Conservation (phyloP, 1,140 invertebrate genomes). For the Trichonephila inaurata region DNA sequence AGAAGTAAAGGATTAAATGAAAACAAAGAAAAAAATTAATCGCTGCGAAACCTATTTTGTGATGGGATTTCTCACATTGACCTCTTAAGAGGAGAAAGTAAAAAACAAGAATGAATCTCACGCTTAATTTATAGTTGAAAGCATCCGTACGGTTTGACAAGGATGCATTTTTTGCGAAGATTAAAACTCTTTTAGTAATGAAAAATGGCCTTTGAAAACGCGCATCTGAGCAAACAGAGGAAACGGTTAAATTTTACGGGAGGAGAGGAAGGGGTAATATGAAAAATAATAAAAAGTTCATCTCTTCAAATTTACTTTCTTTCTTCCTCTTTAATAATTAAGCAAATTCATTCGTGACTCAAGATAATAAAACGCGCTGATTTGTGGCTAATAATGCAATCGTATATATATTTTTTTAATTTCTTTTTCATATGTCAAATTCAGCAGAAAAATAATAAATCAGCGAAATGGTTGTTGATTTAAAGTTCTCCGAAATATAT, state of each 20-base stretch:
- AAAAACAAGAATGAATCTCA: neutral
- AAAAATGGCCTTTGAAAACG: neutral
- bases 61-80: constrained; percentile 14
- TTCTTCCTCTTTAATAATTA: neutral
- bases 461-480: constrained; percentile 2
- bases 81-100: neutral
- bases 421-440: constrained; percentile 11
- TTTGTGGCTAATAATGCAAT: constrained; percentile 20
- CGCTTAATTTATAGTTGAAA: constrained; percentile 32
- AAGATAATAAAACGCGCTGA: constrained; percentile 25
- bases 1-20: neutral
- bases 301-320: neutral
- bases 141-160: neutral
- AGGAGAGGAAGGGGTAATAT: neutral
- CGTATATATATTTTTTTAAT: neutral
- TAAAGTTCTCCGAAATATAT: neutral
- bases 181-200: constrained; percentile 8
- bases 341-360: constrained; percentile 6
- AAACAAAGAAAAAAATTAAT: neutral
- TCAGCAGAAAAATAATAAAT: neutral
- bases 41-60: neutral
- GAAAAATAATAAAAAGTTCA: constrained; percentile 7
- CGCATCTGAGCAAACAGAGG: neutral
- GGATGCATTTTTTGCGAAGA: neutral
- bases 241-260: neutral